Base-by-base conservation (phyloP, 35 echinoderm and acorn worm species). In the Holothuria glaberrima region DNA sequence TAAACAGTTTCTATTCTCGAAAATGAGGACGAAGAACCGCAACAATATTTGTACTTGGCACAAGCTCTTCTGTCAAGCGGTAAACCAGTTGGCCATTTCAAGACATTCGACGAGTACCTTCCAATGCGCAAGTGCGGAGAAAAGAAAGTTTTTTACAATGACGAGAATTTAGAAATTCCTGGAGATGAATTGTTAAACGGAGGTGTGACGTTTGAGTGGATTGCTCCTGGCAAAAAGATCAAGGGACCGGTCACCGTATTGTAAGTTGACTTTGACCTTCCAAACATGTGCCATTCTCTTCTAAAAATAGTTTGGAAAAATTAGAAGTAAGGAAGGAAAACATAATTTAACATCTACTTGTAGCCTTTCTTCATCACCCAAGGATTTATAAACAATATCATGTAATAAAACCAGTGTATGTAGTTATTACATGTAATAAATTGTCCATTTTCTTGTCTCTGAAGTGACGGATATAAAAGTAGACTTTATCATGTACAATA, bases 151-250 rank as follows among this genome's bases (percentile, higher is more conserved):
- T 87, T 87, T 71, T 71, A 69, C 54, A 71, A 71, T 62, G 65
- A 87, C 29, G 33, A 87, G 24, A 16, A 20, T 1, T 13, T 71
- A 29, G 9, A 86, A 9, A 21, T 87, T 12, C 24, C 85, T 6
- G 35, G 38, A 68, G 85, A 52, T 4, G 62, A 87, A 31, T 14
- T 22, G 18, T 4, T 70, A 12, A 50, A 28, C 34, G 60, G 35
- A n/a, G 85, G 85, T 19, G 85, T 87, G 85, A 70, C 85, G 12
- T 87, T 87, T 59, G 85, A 87, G 21, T 87, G 85, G 85, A 62
- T 87, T 33, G 85, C 85, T 7, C 85, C 85, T 70, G 27, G 35
- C 35, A 87, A 59, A 67, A 69, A 70, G 46, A 12, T n/a, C 6
- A 67, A 16, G 5, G 85, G 62, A 30, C 28, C 62, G 12, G 85